Base-by-base conservation (phyloP, 1,140 invertebrate species). In the Orussus abietinus region DNA sequence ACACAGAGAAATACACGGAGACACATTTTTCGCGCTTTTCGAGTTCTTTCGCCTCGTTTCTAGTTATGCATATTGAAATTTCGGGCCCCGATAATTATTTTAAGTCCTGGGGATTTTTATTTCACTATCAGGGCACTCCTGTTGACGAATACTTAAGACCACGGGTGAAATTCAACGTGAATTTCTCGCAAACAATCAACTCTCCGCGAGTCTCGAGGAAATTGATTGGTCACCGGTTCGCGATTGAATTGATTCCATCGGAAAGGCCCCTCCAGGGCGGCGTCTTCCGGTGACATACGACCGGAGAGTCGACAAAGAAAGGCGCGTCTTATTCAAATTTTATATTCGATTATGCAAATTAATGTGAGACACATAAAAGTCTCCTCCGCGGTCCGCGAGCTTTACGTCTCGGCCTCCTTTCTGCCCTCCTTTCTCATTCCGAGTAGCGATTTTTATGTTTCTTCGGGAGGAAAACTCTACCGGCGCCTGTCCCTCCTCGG, bases 341-440 rank as follows among this genome's bases (percentile, higher is more conserved):
- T 62, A 68, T 69, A 70, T 69, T 67, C 64, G 67, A 69, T 70
- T 70, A 70, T 70, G 67, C 60, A 70, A 69, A 70, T 69, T 70
- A 69, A 69, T 62, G 59, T 69, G 59, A 63, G 57, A 58, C 53
- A 53, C 63, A 69, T 70, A 70, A 70, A 70, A 69, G 53, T 67
- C 64, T 69, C 61, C 59, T 29, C 51, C 50, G 43, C 46, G 46
- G 34, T 21, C 34, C 18, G 34, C 17, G 34, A n/a, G 22, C n/a
- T 25, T 6, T n/a, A 7, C n/a, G 6, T 7, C 22, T 7, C n/a
- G 22, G 22, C n/a, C n/a, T 25, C 6, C 22, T 6, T 25, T 25
- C n/a, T n/a, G n/a, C n/a, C n/a, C n/a, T n/a, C n/a, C n/a, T n/a
- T n/a, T n/a, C n/a, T n/a, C n/a, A n/a, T n/a, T n/a, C n/a, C n/a